Evolutionary conservation across 1,140 invertebrate species (phyloP), one percentile per base, ranked within the genome.

Genomic region (Sitophilus oryzae): DNA sequence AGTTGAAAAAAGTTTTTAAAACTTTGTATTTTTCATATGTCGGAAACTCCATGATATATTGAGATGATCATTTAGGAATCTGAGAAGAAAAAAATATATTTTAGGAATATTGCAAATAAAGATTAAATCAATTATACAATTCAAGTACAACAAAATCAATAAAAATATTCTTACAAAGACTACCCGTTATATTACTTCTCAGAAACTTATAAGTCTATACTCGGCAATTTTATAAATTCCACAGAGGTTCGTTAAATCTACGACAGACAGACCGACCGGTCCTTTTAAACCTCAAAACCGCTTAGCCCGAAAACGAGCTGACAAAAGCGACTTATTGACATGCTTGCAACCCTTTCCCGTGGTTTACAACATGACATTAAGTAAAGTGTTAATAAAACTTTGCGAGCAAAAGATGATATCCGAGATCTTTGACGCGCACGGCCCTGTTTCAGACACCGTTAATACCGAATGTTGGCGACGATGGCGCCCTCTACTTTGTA

Each of bases 301-400:
- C 35, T 37, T 48, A 21, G 46, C 21, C 34, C 34, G 18, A 41
- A 50, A 50, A 50, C 30, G 48, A 41, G 37, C 36, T 41, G 48
- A 50, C 48, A 50, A 18, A 36, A 30, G 23, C 51, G 41, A 52
- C 23, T 37, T 52, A 52, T 52, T 52, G 51, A 45, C 41, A 45
- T 52, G 23, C 18, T 37, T 18, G 19, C 14, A 22, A 25, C 16
- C 15, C 25, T 45, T 18, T 18, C 5, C 11, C 4, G 38, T 18
- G 30, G 15, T 50, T 50, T 50, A 50, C 48, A 40, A 40, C 48
- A 40, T 30, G 55, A 52, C 38, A 57, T 57, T 52, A 52, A 51
- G 38, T 56, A 19, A 37, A 52, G 49, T 57, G 49, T 57, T 57
- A 57, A 57, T 57, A 57, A 57, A 57, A 52, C 15, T 42, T 44